Evolutionary conservation across 2,797 vertebrate species (phyloP).

Genomic region (Uromys caudimaculatus): DNA sequence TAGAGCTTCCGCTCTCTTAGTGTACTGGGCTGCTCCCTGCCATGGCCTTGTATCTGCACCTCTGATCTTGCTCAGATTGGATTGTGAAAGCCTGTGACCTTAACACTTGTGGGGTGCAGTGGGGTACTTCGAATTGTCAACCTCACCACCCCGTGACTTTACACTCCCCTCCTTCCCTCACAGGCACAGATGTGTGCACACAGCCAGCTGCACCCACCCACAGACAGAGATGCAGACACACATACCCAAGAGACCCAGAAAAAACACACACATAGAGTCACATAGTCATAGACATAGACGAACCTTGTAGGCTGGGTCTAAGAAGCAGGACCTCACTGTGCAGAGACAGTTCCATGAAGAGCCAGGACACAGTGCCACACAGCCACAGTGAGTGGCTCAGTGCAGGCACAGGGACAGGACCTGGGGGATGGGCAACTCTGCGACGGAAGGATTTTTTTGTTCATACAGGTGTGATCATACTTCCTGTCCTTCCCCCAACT

Average conservation of each 20-base stretch:
- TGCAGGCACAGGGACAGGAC: background rate
- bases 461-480: background rate
- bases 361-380: background rate
- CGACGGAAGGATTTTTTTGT: background rate
- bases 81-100: no score
- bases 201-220: no score
- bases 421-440: background rate
- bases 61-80: no score
- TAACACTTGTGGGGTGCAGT: background rate
- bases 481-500: no score
- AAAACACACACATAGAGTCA: background rate
- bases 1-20: accelerated
- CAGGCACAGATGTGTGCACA: background rate
- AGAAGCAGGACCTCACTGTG: background rate
- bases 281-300: no score
- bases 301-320: no score
- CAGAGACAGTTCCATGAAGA: background rate
- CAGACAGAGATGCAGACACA: background rate
- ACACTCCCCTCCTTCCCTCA: background rate
- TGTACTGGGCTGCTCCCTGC: background rate
- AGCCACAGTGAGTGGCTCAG: no score
- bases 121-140: background rate
- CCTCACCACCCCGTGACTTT: background rate
- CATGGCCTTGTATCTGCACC: background rate
- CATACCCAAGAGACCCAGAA: background rate